Evolutionary conservation across 2,113 vertebrate species (phyloP).

Genomic region (Anhinga anhinga): DNA sequence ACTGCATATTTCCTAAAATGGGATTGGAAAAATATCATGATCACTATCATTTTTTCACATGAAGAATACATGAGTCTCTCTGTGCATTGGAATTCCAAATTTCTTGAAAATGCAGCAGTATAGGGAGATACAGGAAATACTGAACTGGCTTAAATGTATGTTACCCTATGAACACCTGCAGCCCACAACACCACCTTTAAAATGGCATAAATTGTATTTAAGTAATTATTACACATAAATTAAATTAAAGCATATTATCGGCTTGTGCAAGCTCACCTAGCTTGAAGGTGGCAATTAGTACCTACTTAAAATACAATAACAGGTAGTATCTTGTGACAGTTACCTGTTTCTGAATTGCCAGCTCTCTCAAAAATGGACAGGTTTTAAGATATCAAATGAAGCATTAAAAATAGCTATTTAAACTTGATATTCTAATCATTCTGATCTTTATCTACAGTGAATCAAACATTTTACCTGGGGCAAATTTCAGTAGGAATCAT

Average conservation of each 20-base stretch:
- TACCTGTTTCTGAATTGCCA: background rate
- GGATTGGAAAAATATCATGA: background rate
- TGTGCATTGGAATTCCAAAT: background rate
- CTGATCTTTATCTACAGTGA: slow-evolving; percentile 30
- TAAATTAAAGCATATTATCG: background rate
- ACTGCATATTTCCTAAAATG: background rate
- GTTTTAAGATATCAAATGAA: slow-evolving; percentile 38
- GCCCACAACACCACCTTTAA: background rate
- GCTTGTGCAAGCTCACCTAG: background rate
- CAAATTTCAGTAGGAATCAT: slow-evolving; percentile 43
- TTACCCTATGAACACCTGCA: background rate
- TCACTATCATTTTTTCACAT: background rate
- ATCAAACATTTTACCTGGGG: slow-evolving; percentile 39
- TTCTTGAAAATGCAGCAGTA: background rate
- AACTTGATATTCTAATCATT: slow-evolving; percentile 31
- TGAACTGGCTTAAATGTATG: background rate
- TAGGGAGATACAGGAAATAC: background rate
- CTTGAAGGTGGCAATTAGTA: slow-evolving; percentile 13
- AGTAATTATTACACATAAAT: background rate
- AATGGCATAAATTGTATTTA: background rate
- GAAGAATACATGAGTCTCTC: background rate
- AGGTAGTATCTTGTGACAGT: background rate
- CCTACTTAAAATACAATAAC: background rate
- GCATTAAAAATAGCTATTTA: slow-evolving; percentile 38
- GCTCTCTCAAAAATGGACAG: background rate